phyloP scores from a whole-genome alignment of 2,888 invertebrate genomes.

The Aromia moschata region DNA sequence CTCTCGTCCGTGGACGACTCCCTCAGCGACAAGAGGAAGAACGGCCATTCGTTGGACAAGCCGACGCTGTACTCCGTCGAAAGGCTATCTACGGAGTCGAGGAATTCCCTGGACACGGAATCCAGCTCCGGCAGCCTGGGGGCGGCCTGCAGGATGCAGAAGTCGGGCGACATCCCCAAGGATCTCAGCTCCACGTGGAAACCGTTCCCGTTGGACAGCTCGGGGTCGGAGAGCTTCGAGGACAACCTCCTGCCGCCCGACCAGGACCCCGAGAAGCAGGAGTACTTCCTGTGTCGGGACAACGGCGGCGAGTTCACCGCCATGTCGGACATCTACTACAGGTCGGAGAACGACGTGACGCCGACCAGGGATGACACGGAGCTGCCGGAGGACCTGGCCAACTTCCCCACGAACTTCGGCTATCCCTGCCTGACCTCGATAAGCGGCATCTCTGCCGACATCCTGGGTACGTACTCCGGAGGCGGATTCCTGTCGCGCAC shows the following conservation, averaged over 20 bases:
- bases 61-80: constrained; percentile 57
- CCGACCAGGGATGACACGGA: constrained; percentile 72
- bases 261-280: constrained; percentile 66
- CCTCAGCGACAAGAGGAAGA: constrained; percentile 48
- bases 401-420: constrained; percentile 78
- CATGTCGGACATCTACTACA: constrained; percentile 56
- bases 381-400: constrained; percentile 79
- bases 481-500: constrained; percentile 81
- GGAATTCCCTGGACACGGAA: constrained; percentile 78
- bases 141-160: constrained; percentile 69
- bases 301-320: constrained; percentile 55
- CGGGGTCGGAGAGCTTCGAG: constrained; percentile 86
- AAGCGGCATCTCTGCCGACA: constrained; percentile 69
- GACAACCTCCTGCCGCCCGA: constrained; percentile 84
- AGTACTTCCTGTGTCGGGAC: constrained; percentile 60
- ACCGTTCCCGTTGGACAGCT: constrained; percentile 85
- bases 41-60: constrained; percentile 54
- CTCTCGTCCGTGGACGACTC: constrained; percentile 60
- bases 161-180: constrained; percentile 69
- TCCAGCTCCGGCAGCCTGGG: constrained; percentile 80
- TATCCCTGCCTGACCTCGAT: constrained; percentile 72
- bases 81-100: constrained; percentile 70
- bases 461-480: constrained; percentile 65
- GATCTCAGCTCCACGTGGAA: constrained; percentile 84
- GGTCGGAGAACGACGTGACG: constrained; percentile 64